Conservation (phyloP, 2,888 invertebrate genomes). For the Ectropis crepuscularia region DNA sequence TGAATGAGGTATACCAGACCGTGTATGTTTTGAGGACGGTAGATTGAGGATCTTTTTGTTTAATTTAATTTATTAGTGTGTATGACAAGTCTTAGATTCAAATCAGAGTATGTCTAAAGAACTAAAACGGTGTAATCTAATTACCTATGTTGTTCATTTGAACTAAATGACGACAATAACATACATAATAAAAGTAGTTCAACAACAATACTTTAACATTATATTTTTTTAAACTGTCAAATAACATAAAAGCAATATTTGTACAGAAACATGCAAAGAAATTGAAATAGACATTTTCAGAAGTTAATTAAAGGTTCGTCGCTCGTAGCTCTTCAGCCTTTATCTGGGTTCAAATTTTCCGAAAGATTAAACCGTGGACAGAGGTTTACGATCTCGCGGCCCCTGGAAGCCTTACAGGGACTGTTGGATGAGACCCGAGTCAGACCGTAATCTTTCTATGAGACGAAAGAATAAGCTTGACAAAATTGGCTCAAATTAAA, state of each 20-base stretch:
- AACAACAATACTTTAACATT: too few species aligned
- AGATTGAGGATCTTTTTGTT: not conserved
- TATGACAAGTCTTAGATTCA: too few species aligned
- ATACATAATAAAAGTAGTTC: too few species aligned
- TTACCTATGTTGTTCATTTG: too few species aligned
- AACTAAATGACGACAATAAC: too few species aligned
- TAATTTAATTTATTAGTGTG: not conserved
- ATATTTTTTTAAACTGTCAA: too few species aligned
- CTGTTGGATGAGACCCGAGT: conserved; percentile 20
- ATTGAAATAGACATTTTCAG: conserved; percentile 47
- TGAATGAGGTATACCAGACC: conserved; percentile 15
- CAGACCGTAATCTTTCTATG: conserved; percentile 16
- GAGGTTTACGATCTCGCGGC: conserved; percentile 64
- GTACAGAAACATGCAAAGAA: conserved; percentile 17
- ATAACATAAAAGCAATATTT: not conserved
- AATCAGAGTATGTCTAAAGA: too few species aligned
- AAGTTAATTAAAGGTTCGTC: conserved; percentile 58
- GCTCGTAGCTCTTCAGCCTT: conserved; percentile 48
- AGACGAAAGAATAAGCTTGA: too few species aligned
- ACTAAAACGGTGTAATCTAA: too few species aligned
- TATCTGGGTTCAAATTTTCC: conserved; percentile 65
- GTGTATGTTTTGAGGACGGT: conserved; percentile 7
- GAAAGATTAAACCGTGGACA: conserved; percentile 66
- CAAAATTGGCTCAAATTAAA: too few species aligned
- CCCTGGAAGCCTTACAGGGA: conserved; percentile 53